Evolutionary conservation across 2,888 invertebrate genomes (phyloP).

Genomic region (Diarsia mendica): DNA sequence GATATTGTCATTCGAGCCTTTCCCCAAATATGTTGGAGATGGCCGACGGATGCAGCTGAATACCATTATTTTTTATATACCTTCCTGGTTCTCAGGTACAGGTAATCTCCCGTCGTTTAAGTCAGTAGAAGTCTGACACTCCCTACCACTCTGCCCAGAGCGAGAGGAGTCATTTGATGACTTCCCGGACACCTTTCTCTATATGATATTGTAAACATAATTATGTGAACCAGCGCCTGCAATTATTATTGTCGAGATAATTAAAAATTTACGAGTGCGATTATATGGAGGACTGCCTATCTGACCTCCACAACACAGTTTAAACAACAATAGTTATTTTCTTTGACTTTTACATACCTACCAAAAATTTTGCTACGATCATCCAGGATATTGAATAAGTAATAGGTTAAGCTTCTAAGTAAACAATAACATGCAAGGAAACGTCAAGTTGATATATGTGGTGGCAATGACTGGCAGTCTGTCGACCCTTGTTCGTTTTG

Average conservation of each 20-base stretch:
- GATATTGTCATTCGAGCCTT: not conserved
- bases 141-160: too few species aligned
- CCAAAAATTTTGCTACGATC: too few species aligned
- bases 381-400: not conserved
- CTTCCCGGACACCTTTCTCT: not conserved
- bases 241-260: not conserved
- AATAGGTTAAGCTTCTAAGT: not conserved
- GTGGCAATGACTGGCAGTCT: conserved; percentile 33
- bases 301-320: not conserved
- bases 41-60: too few species aligned
- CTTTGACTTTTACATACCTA: too few species aligned
- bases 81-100: too few species aligned
- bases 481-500: conserved; percentile 24
- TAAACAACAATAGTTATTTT: not conserved
- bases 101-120: too few species aligned
- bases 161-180: too few species aligned
- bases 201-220: not conserved
- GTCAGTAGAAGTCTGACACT: too few species aligned
- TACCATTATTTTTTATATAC: too few species aligned
- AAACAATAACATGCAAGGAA: conserved; percentile 29
- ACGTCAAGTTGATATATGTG: conserved; percentile 29
- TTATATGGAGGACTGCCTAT: not conserved
- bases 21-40: not conserved
- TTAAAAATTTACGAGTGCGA: not conserved
- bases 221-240: not conserved